Base-by-base conservation (phyloP, 2,797 vertebrate species). In the Leptodactylus fallax region DNA sequence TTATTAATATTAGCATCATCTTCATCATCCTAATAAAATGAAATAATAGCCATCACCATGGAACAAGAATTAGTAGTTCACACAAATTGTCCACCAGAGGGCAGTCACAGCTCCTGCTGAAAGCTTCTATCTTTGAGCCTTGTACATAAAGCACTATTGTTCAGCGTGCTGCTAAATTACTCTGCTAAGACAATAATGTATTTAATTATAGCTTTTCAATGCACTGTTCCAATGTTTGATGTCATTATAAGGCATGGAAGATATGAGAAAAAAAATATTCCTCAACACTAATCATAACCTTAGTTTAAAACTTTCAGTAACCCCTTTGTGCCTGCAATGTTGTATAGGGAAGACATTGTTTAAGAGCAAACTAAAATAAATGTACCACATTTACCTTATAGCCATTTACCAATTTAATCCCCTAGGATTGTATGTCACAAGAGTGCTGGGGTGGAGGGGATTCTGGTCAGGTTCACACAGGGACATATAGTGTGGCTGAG, bases 61-160 rank as follows among this genome's bases (percentile, higher is more conserved):
- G 3, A 6, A 53, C 21, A 77, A 53, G 71, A 49, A 74, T 49
- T 5, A 49, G 19, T 6, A 49, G 17, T 49, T 85, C 23, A 6
- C 25, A 89, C 67, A 83, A 67, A 10, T 61, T 0, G 63, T 90
- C 93, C 95, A 95, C 93, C 90, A 94, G 95, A 94, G 95, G 95
- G 95, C 95, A 94, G 94, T 93, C 93, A 92, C 92, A 92, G 88
- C 84, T 61, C 19, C 71, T 85, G 23, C 49, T 94, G 6, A 0
- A 55, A 87, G 17, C 13, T 79, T 76, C 36, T 25, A 74, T 0
- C 0, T 11, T 0, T 0, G 36, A 53, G 6, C 23, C 0, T 61
- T n/a, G 16, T 69, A 82, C 12, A 23, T 71, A 19, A 85, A 87
- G 65, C 55, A 79, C 81, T 27, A 88, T 88, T 88, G 77, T 85